Evolutionary conservation across 2,888 invertebrate species (phyloP), one percentile per base, ranked within the genome.

Genomic region (Melieria crassipennis): DNA sequence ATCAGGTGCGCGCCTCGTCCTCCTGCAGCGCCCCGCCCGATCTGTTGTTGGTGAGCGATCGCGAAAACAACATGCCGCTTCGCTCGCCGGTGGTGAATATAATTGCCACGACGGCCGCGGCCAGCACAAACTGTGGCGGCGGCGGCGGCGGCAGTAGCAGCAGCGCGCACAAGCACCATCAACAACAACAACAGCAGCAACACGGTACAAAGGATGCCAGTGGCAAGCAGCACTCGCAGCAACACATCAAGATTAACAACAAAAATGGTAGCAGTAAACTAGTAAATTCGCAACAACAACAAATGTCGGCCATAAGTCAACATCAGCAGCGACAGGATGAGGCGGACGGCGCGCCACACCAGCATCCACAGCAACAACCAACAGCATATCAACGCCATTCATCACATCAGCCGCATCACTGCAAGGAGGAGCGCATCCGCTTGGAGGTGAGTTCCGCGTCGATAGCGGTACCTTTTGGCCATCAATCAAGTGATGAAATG

Each of bases 11-110:
- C 58, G 90, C 91, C 57, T 88, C 89, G 60, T 91, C 91, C 11
- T 90, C 90, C 50, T 91, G 91, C 78, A 91, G 91, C 63, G 91
- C 91, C 7, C 91, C 91, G 9, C 91, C 91, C 9, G 91, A 91
- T 83, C 82, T 91, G 78, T 81, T 91, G 76, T 79, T 91, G 80
- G 90, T 91, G 30, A 90, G 89, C 81, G 86, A 87, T 66, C 87
- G 90, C 69, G 90, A 90, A 78, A 85, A 85, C 76, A 85, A 85
- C 80, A 82, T 85, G 72, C 84, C 84, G 75, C 77, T 84, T 70
- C 79, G 82, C 75, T 82, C 85, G 75, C 84, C 85, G 30, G 80
- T 84, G 63, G 84, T 85, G 63, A 84, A 85, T 77, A 84, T 84
- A 75, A 85, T 84, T 75, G 80, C 84, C 71, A 80, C 84, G 67